phyloP scores from a whole-genome alignment of 1,140 invertebrate species.

The Drosophila quadrilineata region DNA sequence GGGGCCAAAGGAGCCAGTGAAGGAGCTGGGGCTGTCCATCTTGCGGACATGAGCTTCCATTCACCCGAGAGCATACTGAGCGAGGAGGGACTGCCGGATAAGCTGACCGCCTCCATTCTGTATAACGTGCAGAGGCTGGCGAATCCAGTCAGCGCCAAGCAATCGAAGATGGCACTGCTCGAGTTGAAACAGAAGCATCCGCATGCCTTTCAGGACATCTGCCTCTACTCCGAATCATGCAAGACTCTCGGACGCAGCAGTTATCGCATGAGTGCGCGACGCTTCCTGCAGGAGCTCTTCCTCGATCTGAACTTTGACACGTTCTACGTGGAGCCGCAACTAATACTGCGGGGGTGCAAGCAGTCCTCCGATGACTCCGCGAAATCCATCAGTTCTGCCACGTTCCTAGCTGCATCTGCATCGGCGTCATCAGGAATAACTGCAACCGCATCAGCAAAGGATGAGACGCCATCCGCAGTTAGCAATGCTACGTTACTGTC shows the following conservation, averaged over 20 bases:
- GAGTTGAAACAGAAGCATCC: constrained; percentile 94
- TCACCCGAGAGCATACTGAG: constrained; percentile 79
- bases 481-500: constrained; percentile 9
- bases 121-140: constrained; percentile 86
- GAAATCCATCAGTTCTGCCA: constrained; percentile 1
- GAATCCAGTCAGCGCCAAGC: constrained; percentile 87
- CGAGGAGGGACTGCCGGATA: constrained; percentile 74
- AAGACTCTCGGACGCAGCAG: constrained; percentile 89
- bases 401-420: neutral
- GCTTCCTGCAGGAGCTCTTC: constrained; percentile 97
- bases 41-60: constrained; percentile 70
- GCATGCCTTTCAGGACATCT: constrained; percentile 91
- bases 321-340: constrained; percentile 82
- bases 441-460: neutral
- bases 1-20: neutral
- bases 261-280: constrained; percentile 90
- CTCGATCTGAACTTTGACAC: constrained; percentile 90
- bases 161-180: constrained; percentile 86
- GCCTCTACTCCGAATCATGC: constrained; percentile 96
- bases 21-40: constrained; percentile 26
- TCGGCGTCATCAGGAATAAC: neutral
- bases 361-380: constrained; percentile 38
- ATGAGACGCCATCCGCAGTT: neutral
- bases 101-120: constrained; percentile 83
- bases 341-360: constrained; percentile 64